These are phyloP conservation scores for Epirrhoe tristata DNA, from an alignment of 2,888 invertebrate genomes.

Conservation along the genomic window DNA sequence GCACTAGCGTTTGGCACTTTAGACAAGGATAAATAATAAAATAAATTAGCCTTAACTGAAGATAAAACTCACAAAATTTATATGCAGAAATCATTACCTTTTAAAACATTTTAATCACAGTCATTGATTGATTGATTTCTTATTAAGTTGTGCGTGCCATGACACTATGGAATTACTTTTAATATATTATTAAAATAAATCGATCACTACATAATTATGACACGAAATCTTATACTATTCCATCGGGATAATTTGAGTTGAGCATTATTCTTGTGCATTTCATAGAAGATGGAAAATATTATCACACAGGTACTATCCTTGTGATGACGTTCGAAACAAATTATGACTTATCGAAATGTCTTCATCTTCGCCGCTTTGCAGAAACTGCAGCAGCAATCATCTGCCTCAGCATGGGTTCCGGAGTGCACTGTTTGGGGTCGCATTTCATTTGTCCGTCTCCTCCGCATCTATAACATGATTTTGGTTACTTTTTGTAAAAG, in stretches of 20 bases:
- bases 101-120: constrained; percentile 80
- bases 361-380: constrained; percentile 90
- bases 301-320: constrained; percentile 73
- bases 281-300: constrained; percentile 75
- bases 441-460: constrained; percentile 97
- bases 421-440: constrained; percentile 95
- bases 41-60: constrained; percentile 72
- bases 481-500: neutral
- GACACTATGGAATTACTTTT: constrained; percentile 65
- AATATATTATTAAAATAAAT: constrained; percentile 67
- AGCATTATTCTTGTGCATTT: constrained; percentile 56
- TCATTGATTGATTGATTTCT: constrained; percentile 69
- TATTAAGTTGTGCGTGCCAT: constrained; percentile 77
- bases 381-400: constrained; percentile 94
- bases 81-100: constrained; percentile 70
- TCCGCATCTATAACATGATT: constrained; percentile 89
- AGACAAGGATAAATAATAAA: constrained; percentile 67
- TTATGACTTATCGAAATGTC: constrained; percentile 55
- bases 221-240: constrained; percentile 84
- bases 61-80: constrained; percentile 64
- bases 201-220: constrained; percentile 78
- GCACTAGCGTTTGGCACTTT: constrained; percentile 84
- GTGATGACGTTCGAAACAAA: constrained; percentile 67
- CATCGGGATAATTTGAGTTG: constrained; percentile 83
- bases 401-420: constrained; percentile 95